Percentiles rank a stretch among this genome's conserved stretches.
Conservation (phyloP, 2,888 invertebrate species). For the Hyalella azteca region DNA sequence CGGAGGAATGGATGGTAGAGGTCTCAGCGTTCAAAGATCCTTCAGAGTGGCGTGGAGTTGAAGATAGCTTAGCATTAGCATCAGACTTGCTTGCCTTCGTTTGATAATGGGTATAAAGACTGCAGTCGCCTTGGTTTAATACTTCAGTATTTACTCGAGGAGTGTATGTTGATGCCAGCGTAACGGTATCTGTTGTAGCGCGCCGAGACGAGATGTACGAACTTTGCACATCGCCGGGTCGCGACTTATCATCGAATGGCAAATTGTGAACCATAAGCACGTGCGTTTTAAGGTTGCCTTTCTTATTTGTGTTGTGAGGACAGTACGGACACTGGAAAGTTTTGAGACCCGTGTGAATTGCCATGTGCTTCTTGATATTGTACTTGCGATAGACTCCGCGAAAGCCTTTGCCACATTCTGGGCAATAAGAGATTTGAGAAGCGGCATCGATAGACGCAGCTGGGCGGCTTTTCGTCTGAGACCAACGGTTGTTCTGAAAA, state of each 20-base stretch:
- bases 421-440: slow-evolving; percentile 11
- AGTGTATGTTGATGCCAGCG: no score
- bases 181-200: not conserved
- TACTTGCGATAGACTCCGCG: slow-evolving; percentile 49
- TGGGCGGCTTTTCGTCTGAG: slow-evolving; percentile 6
- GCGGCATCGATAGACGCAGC: not conserved
- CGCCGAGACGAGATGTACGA: not conserved
- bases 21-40: no score
- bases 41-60: no score
- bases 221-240: not conserved
- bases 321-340: slow-evolving; percentile 51
- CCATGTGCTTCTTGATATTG: slow-evolving; percentile 53
- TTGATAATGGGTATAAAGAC: not conserved
- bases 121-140: no score
- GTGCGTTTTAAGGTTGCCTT: slow-evolving; percentile 56
- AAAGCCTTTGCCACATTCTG: slow-evolving; percentile 7
- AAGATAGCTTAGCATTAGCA: no score
- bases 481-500: slow-evolving; percentile 35
- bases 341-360: slow-evolving; percentile 50
- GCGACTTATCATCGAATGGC: not conserved
- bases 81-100: not conserved
- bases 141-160: no score
- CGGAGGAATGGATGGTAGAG: no score
- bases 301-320: slow-evolving; percentile 48
- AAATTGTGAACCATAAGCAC: slow-evolving; percentile 43